These are phyloP conservation scores for Leptobrachium ailaonicum DNA, from an alignment of 2,113 vertebrate genomes.

Conservation along the genomic window DNA sequence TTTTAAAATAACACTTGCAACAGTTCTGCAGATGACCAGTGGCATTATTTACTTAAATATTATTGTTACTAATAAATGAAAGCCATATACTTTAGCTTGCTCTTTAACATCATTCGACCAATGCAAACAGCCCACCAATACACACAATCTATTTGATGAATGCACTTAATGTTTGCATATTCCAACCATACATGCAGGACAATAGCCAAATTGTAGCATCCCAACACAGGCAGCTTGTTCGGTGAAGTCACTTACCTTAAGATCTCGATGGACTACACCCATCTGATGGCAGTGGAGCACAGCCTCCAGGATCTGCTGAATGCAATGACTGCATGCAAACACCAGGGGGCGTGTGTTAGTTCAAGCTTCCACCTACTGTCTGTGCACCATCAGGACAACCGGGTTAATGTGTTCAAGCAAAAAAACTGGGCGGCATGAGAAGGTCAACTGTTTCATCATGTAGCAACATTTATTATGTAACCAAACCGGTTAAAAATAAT, in stretches of 20 bases:
- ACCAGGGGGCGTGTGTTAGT: constrained; percentile 90
- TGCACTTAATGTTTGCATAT: background rate
- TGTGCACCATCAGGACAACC: constrained; percentile 70
- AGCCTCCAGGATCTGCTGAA: constrained; percentile 98
- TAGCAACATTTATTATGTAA: too few relatives aligned
- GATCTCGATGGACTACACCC: constrained; percentile 95
- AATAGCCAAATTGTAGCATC: constrained; percentile 56
- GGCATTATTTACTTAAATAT: too few relatives aligned
- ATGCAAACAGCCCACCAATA: too few relatives aligned
- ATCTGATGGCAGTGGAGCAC: constrained; percentile 98
- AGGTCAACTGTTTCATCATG: too few relatives aligned
- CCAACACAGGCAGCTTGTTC: constrained; percentile 41
- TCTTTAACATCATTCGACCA: too few relatives aligned
- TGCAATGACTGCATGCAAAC: constrained; percentile 99
- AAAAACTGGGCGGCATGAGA: background rate
- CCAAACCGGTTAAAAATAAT: too few relatives aligned
- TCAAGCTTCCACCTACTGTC: constrained; percentile 73
- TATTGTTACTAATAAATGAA: too few relatives aligned
- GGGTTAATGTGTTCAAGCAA: constrained; percentile 56
- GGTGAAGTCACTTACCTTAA: constrained; percentile 85
- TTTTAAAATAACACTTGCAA: too few relatives aligned
- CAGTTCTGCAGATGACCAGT: too few relatives aligned
- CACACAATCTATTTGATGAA: background rate
- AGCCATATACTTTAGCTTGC: too few relatives aligned
- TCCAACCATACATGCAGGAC: constrained; percentile 34